Evolutionary conservation across 53 echinoderm and acorn worm genomes (phyloP), one percentile per base, ranked within the genome.

Genomic region (Antedon mediterranea): DNA sequence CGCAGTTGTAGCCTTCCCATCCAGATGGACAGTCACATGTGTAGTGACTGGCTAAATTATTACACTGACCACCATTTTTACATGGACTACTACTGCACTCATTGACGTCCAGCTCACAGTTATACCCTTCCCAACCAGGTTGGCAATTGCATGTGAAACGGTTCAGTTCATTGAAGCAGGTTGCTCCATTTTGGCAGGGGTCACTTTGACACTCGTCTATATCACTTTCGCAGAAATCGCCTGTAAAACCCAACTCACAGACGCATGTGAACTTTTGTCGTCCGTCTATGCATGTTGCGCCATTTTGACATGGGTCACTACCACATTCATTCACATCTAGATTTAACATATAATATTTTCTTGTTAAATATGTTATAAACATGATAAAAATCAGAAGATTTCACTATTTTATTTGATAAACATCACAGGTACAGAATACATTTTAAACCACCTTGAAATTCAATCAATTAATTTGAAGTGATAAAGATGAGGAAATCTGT

Each of bases 101-200:
- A 28, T 73, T 73, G 11, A 73, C 74, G 20, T 73, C 74, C 23
- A 73, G 30, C 57, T 57, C 57, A 23, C 57, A 57, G 57, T 57
- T 57, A 26, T 57, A 57, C 14, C 57, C 57, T 26, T 57, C 75
- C 74, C 86, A 98, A 30, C 98, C 98, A 31, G 87, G 86, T 20
- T 78, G 85, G 75, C 98, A 98, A 71, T 80, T 79, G 37, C 98
- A 98, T 28, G 74, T 78, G 34, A 90, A 98, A 1, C 90, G 90
- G 34, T 88, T 79, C 7, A 26, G 30, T 14, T 86, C 81, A 32
- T 98, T 88, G 6, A 80, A 74, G 84, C 98, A 97, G 1, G 88
- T 87, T 11, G 79, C 97, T 32, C 79, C 79, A 73, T 95, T 95
- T 13, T 75, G 73, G 78, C 97, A 95, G 6, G 97, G 97, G 32